Conservation (phyloP, 2,888 invertebrate species). For the Empis stercorea region DNA sequence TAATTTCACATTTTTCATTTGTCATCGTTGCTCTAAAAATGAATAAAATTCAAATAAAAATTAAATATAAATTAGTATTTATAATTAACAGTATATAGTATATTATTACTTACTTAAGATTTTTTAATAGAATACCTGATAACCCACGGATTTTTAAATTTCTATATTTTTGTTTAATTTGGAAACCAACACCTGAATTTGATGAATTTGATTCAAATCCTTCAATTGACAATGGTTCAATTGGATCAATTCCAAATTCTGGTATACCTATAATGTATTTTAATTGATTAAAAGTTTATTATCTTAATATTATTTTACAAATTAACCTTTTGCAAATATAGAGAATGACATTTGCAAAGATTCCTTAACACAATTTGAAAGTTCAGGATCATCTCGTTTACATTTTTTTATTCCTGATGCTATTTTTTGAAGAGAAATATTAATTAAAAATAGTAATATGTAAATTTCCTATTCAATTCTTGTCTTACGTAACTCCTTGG, state of each 20-base stretch:
- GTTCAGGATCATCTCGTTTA: no score
- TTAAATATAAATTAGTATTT: no score
- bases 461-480: no score
- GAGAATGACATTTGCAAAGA: no score
- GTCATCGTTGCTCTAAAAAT: background rate
- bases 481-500: no score
- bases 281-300: background rate
- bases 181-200: background rate
- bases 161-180: background rate
- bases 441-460: no score
- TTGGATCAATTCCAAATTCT: background rate
- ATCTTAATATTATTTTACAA: background rate
- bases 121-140: background rate
- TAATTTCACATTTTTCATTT: background rate
- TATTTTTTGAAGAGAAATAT: no score
- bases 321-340: background rate
- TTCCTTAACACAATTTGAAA: no score
- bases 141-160: background rate
- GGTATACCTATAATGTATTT: no score
- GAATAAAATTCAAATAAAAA: no score
- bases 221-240: background rate
- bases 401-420: no score
- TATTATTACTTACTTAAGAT: background rate
- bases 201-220: background rate
- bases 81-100: background rate